A percentile compares a stretch with the other conserved stretches of the same genome.
Conservation (phyloP, 2,797 vertebrate species). For the Cryptoprocta ferox region DNA sequence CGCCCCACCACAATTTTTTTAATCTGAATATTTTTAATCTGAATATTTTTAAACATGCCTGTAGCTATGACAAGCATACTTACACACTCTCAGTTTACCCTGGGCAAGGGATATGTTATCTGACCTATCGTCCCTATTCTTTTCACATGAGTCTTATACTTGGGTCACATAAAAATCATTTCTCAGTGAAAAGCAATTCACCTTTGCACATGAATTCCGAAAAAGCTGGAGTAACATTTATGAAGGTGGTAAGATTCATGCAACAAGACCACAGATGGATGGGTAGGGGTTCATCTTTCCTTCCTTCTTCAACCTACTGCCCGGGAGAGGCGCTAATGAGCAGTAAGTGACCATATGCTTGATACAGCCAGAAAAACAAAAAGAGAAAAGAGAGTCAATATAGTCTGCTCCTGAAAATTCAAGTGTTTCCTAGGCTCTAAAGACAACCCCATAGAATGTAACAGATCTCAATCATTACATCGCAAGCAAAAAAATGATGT, state of each 20-base stretch:
- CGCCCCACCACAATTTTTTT: neutral
- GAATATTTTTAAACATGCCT: neutral
- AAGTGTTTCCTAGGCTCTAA: neutral
- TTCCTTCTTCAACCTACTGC: slow-evolving; percentile 41
- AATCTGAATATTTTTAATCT: neutral
- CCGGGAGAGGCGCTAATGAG: slow-evolving; percentile 55
- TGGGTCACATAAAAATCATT: slow-evolving; percentile 19
- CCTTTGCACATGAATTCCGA: neutral
- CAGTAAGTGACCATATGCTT: slow-evolving; percentile 50
- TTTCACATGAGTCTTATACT: slow-evolving; percentile 25
- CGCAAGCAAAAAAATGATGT: neutral
- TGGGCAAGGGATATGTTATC: neutral
- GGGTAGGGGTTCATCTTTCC: neutral
- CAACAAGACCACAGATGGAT: slow-evolving; percentile 31
- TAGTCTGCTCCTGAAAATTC: neutral
- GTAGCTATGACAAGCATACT: neutral
- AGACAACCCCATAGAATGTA: neutral
- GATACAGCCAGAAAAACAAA: neutral
- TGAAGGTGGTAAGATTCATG: neutral
- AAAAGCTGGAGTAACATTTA: neutral
- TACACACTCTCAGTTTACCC: neutral
- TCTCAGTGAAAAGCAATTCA: slow-evolving; percentile 21
- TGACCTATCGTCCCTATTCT: neutral
- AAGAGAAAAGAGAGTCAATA: neutral
- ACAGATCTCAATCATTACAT: neutral